These are phyloP conservation scores for Drosophila pectinifera DNA, from an alignment of 1,140 invertebrate species.

Conservation along the genomic window DNA sequence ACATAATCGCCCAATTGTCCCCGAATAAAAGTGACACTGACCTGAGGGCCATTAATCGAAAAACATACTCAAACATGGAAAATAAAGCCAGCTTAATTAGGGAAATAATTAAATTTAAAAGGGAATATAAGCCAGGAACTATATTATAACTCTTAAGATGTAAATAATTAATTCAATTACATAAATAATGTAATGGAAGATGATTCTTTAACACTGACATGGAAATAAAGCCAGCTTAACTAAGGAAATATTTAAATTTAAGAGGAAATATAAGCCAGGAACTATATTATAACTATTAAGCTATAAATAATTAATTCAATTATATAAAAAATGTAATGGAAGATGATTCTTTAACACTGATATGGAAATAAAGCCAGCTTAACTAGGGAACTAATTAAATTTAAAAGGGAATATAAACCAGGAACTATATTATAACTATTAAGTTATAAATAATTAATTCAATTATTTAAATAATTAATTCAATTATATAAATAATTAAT, in stretches of 20 bases:
- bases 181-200: too few relatives aligned
- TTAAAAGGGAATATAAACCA: neutral
- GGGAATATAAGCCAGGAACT: neutral
- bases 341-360: too few relatives aligned
- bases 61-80: neutral
- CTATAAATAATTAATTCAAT: too few relatives aligned
- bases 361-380: neutral
- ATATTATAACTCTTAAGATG: too few relatives aligned
- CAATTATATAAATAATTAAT: too few relatives aligned
- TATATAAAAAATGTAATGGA: too few relatives aligned
- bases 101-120: neutral
- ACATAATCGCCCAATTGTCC: slow-evolving; percentile 4
- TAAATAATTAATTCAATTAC: too few relatives aligned
- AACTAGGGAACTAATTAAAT: neutral
- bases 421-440: too few relatives aligned
- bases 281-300: too few relatives aligned
- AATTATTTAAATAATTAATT: too few relatives aligned
- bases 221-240: neutral
- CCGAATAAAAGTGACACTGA: slow-evolving; percentile 13
- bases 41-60: slow-evolving; percentile 14
- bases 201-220: too few relatives aligned
- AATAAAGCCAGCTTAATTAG: neutral
- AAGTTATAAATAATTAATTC: too few relatives aligned
- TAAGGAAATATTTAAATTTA: neutral
- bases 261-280: neutral